Percentiles rank a stretch among this genome's conserved stretches.
Conservation (phyloP, 2,888 invertebrate species). For the Agelastica alni region DNA sequence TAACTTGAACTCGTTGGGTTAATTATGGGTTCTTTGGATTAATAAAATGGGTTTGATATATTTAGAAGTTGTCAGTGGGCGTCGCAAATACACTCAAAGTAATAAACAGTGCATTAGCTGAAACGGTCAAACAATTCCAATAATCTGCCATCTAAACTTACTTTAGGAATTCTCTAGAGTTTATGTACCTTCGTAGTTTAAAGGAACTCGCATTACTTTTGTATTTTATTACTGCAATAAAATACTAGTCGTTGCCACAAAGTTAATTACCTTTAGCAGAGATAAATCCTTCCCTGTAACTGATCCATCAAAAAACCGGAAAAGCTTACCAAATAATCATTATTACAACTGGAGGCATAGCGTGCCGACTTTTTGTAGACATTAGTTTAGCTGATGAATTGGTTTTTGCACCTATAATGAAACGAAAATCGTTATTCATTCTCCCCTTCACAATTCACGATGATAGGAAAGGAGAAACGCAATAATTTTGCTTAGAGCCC, state of each 20-base stretch:
- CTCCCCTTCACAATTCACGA: constrained; percentile 26
- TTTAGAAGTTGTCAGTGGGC: too few relatives aligned
- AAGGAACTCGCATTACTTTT: constrained; percentile 2
- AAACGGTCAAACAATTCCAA: too few relatives aligned
- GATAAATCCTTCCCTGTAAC: constrained; percentile 20
- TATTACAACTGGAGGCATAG: constrained; percentile 26
- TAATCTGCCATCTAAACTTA: too few relatives aligned
- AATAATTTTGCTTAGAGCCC: constrained; percentile 24
- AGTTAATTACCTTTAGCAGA: constrained; percentile 16
- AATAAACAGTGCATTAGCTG: too few relatives aligned
- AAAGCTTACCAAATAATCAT: constrained; percentile 23
- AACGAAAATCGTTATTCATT: constrained; percentile 43
- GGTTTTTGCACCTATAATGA: constrained; percentile 39
- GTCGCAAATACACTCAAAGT: too few relatives aligned
- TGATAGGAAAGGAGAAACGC: constrained; percentile 35
- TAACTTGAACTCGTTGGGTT: too few relatives aligned
- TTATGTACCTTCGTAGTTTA: constrained; percentile 6
- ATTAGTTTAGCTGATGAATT: constrained; percentile 38
- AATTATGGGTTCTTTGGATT: too few relatives aligned
- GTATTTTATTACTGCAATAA: constrained; percentile 11
- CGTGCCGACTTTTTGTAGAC: constrained; percentile 33
- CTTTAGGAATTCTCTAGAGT: background rate
- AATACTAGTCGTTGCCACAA: constrained; percentile 5
- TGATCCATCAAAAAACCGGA: constrained; percentile 25
- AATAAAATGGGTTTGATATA: too few relatives aligned